Percentiles rank a stretch among this genome's conserved stretches.
Conservation (phyloP, 2,113 vertebrate genomes). For the Cyprinodon tularosa region DNA sequence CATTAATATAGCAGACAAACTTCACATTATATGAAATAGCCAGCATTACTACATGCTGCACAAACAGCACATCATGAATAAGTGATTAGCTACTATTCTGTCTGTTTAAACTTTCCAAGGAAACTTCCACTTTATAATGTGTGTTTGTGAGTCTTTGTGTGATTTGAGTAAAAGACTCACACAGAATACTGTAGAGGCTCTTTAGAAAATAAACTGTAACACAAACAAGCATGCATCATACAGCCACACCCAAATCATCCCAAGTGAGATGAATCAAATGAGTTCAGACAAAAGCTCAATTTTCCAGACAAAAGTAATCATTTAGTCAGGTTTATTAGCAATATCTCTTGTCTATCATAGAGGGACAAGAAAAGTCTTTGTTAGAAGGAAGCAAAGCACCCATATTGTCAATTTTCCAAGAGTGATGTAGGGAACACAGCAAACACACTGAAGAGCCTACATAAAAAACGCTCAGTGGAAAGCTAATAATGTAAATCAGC, state of each 20-base stretch:
- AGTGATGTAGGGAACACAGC: not conserved
- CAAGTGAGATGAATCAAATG: slow-evolving; percentile 46
- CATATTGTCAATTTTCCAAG: not conserved
- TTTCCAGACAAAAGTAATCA: slow-evolving; percentile 45
- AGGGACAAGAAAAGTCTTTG: not conserved
- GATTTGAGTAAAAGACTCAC: slow-evolving; percentile 19
- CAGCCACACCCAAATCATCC: not conserved
- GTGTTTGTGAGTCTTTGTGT: slow-evolving; percentile 14
- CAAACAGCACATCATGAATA: slow-evolving; percentile 26
- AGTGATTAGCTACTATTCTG: slow-evolving; percentile 16
- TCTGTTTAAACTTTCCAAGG: not conserved
- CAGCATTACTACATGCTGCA: slow-evolving; percentile 31
- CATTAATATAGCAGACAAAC: slow-evolving; percentile 6
- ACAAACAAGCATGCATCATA: slow-evolving; percentile 21
- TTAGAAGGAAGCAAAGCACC: not conserved
- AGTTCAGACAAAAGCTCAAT: slow-evolving; percentile 46
- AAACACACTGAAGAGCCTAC: not conserved
- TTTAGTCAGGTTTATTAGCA: slow-evolving; percentile 51
- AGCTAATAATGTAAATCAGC: too few relatives aligned
- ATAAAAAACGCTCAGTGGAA: too few relatives aligned
- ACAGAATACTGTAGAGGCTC: slow-evolving; percentile 37
- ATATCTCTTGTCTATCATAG: slow-evolving; percentile 48
- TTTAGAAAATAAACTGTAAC: slow-evolving; percentile 41
- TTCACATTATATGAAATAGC: slow-evolving; percentile 62
- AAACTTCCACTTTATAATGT: slow-evolving; percentile 1